Percentiles rank a stretch among this genome's conserved stretches.
Conservation (phyloP, 2,113 vertebrate genomes). For the Entelurus aequoreus region DNA sequence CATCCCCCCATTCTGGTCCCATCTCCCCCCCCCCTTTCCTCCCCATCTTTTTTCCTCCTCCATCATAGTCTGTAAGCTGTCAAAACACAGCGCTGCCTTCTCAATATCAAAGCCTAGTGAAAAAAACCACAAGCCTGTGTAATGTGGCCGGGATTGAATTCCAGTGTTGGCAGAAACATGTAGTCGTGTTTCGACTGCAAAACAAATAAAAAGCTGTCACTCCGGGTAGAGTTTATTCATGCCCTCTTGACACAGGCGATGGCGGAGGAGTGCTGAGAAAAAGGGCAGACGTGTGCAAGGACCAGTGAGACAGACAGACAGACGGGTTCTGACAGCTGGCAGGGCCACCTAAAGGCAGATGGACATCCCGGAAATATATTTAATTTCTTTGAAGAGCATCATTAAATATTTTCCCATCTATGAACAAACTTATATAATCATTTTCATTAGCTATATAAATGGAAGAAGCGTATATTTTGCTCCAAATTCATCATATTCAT, state of each 20-base stretch:
- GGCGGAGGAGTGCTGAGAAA: slow-evolving; percentile 4
- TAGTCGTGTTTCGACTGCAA: slow-evolving; percentile 28
- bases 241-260: not conserved
- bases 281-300: slow-evolving; percentile 7
- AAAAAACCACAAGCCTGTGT: slow-evolving; percentile 16
- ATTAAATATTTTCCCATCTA: slow-evolving; percentile 6
- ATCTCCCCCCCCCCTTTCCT: slow-evolving; percentile 8
- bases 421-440: slow-evolving; percentile 14
- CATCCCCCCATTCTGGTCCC: slow-evolving; percentile 9
- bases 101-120: slow-evolving; percentile 45
- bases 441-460: slow-evolving; percentile 11
- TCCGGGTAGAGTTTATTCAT: not conserved
- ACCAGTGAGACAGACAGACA: slow-evolving; percentile 1
- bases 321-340: slow-evolving; percentile 15
- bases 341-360: not conserved
- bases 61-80: slow-evolving; percentile 52
- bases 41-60: slow-evolving; percentile 11
- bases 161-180: slow-evolving; percentile 13
- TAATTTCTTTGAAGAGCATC: not conserved
- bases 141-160: slow-evolving; percentile 29
- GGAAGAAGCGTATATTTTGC: not conserved
- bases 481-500: too few relatives aligned
- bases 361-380: slow-evolving; percentile 12
- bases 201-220: slow-evolving; percentile 20
- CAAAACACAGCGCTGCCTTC: slow-evolving; percentile 52